Evolutionary conservation across 1,140 invertebrate genomes (phyloP).

Genomic region (Drosophila baimaii): DNA sequence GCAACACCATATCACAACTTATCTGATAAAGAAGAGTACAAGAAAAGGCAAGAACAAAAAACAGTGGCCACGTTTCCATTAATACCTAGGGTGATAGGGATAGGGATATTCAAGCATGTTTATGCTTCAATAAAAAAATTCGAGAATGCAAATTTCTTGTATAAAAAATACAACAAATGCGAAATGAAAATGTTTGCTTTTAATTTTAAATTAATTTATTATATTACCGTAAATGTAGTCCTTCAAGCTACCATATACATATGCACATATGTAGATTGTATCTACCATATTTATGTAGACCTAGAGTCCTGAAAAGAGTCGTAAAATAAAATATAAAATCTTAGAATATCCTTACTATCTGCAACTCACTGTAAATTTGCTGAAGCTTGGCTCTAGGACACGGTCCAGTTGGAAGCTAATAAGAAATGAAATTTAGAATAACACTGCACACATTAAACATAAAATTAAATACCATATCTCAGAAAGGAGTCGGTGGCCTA

Average conservation of each 20-base stretch:
- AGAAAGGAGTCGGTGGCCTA: neutral
- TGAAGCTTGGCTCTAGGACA: conserved; percentile 11
- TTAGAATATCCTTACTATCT: no score
- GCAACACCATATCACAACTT: no score
- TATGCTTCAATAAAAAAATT: no score
- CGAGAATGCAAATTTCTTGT: neutral
- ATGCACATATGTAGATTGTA: neutral
- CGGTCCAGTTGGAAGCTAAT: conserved; percentile 1
- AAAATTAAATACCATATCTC: neutral
- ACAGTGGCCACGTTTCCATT: no score
- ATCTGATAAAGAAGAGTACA: no score
- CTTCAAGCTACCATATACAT: neutral
- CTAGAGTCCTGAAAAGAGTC: neutral
- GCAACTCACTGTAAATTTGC: conserved; percentile 14
- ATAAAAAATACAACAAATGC: no score
- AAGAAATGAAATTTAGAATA: neutral
- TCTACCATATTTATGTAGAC: neutral
- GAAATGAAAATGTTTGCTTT: no score
- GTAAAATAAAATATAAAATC: neutral
- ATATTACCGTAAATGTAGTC: neutral
- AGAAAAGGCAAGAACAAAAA: no score
- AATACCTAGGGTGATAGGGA: no score
- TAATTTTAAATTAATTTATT: neutral
- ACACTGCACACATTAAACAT: neutral
- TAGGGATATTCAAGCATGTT: no score